Percentiles rank a stretch among this genome's conserved stretches.
phyloP scores from a whole-genome alignment of 2,888 invertebrate genomes.

The Pandemis heparana region DNA sequence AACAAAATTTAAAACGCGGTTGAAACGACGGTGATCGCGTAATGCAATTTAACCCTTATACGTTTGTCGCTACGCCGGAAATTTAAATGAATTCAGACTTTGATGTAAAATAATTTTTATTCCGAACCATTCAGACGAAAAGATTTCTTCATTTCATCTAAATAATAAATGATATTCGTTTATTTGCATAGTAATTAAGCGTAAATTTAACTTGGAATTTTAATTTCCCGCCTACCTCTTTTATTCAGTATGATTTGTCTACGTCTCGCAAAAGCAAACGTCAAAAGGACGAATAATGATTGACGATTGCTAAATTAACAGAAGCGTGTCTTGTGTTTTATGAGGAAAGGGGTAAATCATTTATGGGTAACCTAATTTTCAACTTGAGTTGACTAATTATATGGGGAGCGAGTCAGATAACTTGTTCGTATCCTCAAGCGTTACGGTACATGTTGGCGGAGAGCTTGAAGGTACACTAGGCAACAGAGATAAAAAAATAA shows the following conservation, averaged over 20 bases:
- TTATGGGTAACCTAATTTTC: no score
- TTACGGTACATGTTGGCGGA: no score
- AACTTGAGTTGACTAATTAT: no score
- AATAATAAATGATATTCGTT: constrained; percentile 3
- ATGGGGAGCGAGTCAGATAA: no score
- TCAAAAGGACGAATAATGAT: no score
- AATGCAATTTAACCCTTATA: neutral
- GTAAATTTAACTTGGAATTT: neutral
- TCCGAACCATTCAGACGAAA: constrained; percentile 22
- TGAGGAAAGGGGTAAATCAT: no score
- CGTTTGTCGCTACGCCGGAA: constrained; percentile 5
- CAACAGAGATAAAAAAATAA: no score
- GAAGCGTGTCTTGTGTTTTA: no score
- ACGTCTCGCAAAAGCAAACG: neutral
- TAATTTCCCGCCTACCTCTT: neutral
- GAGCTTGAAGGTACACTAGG: no score
- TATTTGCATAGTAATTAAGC: constrained; percentile 14
- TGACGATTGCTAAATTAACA: no score
- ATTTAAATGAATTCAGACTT: constrained; percentile 31
- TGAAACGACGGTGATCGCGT: neutral
- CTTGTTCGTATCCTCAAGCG: no score
- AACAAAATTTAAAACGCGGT: neutral
- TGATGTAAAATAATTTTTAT: constrained; percentile 19
- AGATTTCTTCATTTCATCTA: constrained; percentile 10
- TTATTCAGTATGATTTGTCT: neutral